A percentile compares a stretch with the other conserved stretches of the same genome.
Conservation (phyloP, 1,140 invertebrate genomes). For the Leguminivora glycinivorella region DNA sequence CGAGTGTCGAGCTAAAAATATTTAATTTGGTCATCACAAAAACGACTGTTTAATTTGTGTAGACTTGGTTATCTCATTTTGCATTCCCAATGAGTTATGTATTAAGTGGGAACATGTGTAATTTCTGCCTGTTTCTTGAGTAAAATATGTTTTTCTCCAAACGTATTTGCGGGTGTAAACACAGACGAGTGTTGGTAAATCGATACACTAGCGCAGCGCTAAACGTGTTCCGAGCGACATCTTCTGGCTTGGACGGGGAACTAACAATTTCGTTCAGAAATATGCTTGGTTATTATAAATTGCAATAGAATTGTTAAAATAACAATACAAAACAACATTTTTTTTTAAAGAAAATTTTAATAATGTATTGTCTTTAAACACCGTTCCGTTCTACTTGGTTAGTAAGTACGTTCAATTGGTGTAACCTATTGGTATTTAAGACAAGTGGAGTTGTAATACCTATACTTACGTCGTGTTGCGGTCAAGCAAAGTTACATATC, state of each 20-base stretch:
- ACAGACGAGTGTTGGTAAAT: constrained; percentile 57
- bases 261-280: constrained; percentile 27
- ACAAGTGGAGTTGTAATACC: too few relatives aligned
- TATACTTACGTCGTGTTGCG: too few relatives aligned
- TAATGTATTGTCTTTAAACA: too few relatives aligned
- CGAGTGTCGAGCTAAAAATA: constrained; percentile 35
- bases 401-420: too few relatives aligned
- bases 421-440: too few relatives aligned
- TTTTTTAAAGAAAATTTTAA: neutral
- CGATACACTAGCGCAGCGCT: constrained; percentile 73
- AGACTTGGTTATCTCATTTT: neutral
- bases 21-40: constrained; percentile 33
- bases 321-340: neutral
- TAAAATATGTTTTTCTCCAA: neutral
- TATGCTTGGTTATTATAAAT: neutral
- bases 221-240: constrained; percentile 56
- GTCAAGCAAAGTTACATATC: too few relatives aligned
- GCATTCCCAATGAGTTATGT: neutral
- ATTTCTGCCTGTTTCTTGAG: neutral
- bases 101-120: neutral
- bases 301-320: neutral
- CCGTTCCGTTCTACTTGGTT: too few relatives aligned
- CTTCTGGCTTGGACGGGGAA: constrained; percentile 35
- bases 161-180: constrained; percentile 61
- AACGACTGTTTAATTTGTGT: neutral